phyloP scores from a whole-genome alignment of 2,888 invertebrate genomes.

The Aplocera efformata region DNA sequence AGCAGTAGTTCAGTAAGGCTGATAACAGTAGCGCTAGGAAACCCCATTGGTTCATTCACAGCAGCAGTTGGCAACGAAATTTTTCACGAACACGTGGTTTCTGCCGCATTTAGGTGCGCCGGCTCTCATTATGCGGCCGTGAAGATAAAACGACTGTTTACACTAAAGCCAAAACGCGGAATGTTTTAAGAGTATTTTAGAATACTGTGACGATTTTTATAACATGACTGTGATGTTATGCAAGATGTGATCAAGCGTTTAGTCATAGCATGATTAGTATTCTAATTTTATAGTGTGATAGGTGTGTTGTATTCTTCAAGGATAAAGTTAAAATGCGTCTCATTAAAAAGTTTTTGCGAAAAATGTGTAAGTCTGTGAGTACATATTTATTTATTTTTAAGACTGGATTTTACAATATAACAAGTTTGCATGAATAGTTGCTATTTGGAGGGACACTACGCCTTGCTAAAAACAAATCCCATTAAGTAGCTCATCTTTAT shows the following conservation, averaged over 20 bases:
- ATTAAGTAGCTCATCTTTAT: neutral
- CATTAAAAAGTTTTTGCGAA: conserved; percentile 29
- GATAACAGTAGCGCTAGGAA: too few species aligned
- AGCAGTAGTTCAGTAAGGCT: too few species aligned
- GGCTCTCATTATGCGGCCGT: conserved; percentile 11
- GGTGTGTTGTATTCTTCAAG: neutral
- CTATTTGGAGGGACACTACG: too few species aligned
- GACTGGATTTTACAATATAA: too few species aligned
- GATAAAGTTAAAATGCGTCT: conserved; percentile 27
- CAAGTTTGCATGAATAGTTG: too few species aligned
- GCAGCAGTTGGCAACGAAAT: conserved; percentile 3
- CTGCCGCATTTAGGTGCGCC: conserved; percentile 10
- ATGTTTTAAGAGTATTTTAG: conserved; percentile 50
- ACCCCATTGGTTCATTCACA: too few species aligned
- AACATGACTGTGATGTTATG: conserved; percentile 43
- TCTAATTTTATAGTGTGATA: neutral
- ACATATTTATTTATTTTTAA: neutral
- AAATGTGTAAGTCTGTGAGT: conserved; percentile 31
- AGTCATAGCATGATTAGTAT: conserved; percentile 20
- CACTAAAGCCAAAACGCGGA: conserved; percentile 18
- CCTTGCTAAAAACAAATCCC: neutral
- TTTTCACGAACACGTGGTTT: conserved; percentile 10
- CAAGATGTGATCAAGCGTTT: conserved; percentile 43
- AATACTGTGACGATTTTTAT: conserved; percentile 33
- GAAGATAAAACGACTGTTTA: conserved; percentile 20